Evolutionary conservation across 2,888 invertebrate genomes (phyloP).

Genomic region (Timema cristinae): DNA sequence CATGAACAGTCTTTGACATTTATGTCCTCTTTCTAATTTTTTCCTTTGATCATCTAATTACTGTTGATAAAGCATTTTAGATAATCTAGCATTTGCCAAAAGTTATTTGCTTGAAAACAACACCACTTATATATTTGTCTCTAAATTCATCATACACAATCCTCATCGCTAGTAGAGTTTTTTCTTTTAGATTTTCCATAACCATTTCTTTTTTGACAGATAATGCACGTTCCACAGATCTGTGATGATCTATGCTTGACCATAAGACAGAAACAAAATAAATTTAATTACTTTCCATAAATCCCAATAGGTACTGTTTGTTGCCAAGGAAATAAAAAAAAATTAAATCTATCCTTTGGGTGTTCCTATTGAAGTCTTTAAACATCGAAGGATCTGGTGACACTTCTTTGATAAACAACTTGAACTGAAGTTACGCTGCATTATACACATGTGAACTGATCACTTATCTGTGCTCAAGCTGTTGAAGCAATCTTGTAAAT

Average conservation of each 20-base stretch:
- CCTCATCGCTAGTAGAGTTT: too few relatives aligned
- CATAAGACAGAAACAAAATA: too few relatives aligned
- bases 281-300: neutral
- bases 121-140: too few relatives aligned
- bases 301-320: neutral
- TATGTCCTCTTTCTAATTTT: neutral
- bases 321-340: conserved; percentile 3
- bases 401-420: neutral
- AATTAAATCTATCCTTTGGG: conserved; percentile 5
- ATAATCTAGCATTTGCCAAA: conserved; percentile 1
- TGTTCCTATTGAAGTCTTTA: neutral
- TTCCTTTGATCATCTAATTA: neutral
- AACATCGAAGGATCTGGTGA: conserved; percentile 7
- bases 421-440: neutral
- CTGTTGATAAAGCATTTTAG: neutral
- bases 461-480: conserved; percentile 5
- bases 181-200: too few relatives aligned
- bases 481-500: conserved; percentile 13
- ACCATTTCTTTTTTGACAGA: too few relatives aligned
- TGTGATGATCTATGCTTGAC: too few relatives aligned
- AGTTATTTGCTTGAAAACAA: too few relatives aligned
- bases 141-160: too few relatives aligned
- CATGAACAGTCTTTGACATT: neutral
- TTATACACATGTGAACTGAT: neutral
- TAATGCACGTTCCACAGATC: too few relatives aligned